Evolutionary conservation across 2,113 vertebrate genomes (phyloP), one percentile per base, ranked within the genome.

Genomic region (Takifugu flavidus): DNA sequence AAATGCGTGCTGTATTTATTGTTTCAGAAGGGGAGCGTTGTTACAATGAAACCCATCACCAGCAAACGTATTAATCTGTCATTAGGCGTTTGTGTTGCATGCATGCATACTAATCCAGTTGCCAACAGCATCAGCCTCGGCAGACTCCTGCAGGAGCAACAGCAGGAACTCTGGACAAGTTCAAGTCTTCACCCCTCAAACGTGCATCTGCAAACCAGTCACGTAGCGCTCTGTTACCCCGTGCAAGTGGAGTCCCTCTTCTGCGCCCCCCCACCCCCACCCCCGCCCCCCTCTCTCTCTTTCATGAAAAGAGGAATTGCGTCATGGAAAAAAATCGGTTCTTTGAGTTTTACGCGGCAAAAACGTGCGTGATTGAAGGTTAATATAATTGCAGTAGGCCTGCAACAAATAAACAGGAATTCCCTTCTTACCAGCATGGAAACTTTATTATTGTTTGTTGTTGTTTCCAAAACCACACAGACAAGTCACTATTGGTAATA

Each of bases 291-390:
- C 45, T 57, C 46, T 28, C 51, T 47, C 20, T 73, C 75, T 71
- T 73, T 73, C 75, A 77, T 90, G 85, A 91, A 92, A 90, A 85
- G 88, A 83, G 55, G 79, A 84, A 75, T 89, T 88, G 83, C 89
- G 90, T 91, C 90, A 91, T 89, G 90, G 89, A 92, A 92, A 87
- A 77, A 77, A 85, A 84, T 78, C 67, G 52, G 53, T 65, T 81
- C 75, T 78, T 67, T 62, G 72, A 75, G 62, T 77, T 82, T 64
- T 56, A 53, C 42, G 76, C 72, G 67, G 69, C 62, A 77, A 70
- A 74, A 60, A 59, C 62, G 67, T 74, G 67, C 50, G 7, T 27
- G 25, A 25, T 45, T 45, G 15, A 15, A 45, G 11, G 44, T 5
- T 15, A 13, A 4, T 45, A 15, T 45, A 45, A 45, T 13, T 1